Percentiles rank a stretch among this genome's conserved stretches.
These are phyloP conservation scores for Pteronura brasiliensis DNA, from an alignment of 2,113 vertebrate species.

Conservation along the genomic window DNA sequence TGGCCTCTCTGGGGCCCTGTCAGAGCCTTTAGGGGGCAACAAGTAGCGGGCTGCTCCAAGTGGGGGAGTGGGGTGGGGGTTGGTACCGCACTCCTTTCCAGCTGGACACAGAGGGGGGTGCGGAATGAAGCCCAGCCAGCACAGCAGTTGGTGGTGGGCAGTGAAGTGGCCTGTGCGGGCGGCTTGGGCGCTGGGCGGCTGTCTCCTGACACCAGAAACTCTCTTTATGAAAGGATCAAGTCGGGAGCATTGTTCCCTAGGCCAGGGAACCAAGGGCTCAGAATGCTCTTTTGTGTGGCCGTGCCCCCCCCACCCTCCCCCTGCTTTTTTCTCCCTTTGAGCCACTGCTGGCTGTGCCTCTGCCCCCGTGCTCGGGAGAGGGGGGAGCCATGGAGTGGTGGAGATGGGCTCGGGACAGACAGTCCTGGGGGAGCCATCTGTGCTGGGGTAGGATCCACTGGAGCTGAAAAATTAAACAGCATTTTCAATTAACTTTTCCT, in stretches of 20 bases:
- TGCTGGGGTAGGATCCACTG: conserved; percentile 90
- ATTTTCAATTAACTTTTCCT: conserved; percentile 90
- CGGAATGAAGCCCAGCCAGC: conserved; percentile 69
- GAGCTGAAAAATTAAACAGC: conserved; percentile 90
- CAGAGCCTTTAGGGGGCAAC: conserved; percentile 79
- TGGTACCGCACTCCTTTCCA: conserved; percentile 70
- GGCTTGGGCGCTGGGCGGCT: conserved; percentile 86
- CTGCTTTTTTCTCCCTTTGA: conserved; percentile 82
- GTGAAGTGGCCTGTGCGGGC: conserved; percentile 73
- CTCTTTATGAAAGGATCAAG: conserved; percentile 92
- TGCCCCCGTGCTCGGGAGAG: conserved; percentile 71
- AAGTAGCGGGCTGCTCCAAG: conserved; percentile 67
- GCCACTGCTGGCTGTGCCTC: conserved; percentile 89
- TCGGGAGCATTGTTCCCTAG: conserved; percentile 87
- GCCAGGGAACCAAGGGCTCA: conserved; percentile 93
- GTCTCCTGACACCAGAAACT: conserved; percentile 93
- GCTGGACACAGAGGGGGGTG: conserved; percentile 71
- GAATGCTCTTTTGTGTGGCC: conserved; percentile 95
- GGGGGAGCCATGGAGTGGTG: conserved; percentile 77
- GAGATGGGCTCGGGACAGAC: conserved; percentile 86
- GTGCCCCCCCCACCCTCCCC: conserved; percentile 65
- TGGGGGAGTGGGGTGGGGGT: conserved; percentile 38
- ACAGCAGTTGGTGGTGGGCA: conserved; percentile 77
- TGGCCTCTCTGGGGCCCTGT: conserved; percentile 78
- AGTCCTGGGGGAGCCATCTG: conserved; percentile 96